Evolutionary conservation across 2,888 invertebrate genomes (phyloP).

Genomic region (Scaptomyza polygonia): DNA sequence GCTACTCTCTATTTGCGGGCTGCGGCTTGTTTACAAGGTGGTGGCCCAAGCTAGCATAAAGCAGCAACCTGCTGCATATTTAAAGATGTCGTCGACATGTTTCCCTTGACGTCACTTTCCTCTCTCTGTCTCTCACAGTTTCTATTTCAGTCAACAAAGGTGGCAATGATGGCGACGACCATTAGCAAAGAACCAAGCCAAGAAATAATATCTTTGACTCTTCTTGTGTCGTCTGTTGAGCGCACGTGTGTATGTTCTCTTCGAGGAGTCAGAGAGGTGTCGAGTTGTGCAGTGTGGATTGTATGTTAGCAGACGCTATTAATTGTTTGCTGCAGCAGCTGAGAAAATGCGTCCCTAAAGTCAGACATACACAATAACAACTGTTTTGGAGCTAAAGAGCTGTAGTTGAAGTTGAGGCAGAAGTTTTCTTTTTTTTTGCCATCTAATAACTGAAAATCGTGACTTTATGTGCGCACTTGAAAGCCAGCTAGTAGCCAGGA

Average conservation of each 20-base stretch:
- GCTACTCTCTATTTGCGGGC: slow-evolving; percentile 75
- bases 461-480: slow-evolving; percentile 76
- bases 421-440: slow-evolving; percentile 57
- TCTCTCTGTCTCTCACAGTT: background rate
- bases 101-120: slow-evolving; percentile 1
- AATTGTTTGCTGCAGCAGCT: slow-evolving; percentile 73
- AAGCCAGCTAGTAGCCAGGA: slow-evolving; percentile 32
- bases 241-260: slow-evolving; percentile 50
- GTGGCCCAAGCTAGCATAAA: slow-evolving; percentile 29
- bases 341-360: slow-evolving; percentile 74
- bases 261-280: background rate
- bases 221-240: slow-evolving; percentile 9
- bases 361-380: slow-evolving; percentile 45
- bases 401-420: slow-evolving; percentile 35
- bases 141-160: slow-evolving; percentile 65
- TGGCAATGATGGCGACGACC: slow-evolving; percentile 55
- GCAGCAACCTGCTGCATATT: slow-evolving; percentile 72
- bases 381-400: slow-evolving; percentile 37
- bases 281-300: background rate
- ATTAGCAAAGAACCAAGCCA: slow-evolving; percentile 56
- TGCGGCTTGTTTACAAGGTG: slow-evolving; percentile 67
- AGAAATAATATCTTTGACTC: slow-evolving; percentile 57
- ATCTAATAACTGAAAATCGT: slow-evolving; percentile 78
- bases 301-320: slow-evolving; percentile 71
- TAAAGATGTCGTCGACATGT: slow-evolving; percentile 73